Conservation (phyloP, 1,140 invertebrate genomes). For the Halyomorpha halys region DNA sequence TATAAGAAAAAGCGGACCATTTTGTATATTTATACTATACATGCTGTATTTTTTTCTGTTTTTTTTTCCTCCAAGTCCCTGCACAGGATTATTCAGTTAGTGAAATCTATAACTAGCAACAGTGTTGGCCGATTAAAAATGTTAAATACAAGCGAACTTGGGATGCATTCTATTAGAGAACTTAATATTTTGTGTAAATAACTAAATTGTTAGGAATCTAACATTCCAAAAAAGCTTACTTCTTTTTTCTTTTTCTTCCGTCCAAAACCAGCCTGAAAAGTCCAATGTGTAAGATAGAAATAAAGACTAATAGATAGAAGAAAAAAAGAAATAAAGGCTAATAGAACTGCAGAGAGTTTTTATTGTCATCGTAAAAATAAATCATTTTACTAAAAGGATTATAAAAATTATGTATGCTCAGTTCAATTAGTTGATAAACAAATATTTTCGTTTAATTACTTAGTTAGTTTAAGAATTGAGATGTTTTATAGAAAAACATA, state of each 20-base stretch:
- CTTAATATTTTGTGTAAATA: constrained; percentile 21
- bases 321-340: constrained; percentile 24
- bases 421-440: too few species aligned
- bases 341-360: background rate
- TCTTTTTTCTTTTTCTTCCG: constrained; percentile 93
- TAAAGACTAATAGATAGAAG: constrained; percentile 39
- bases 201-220: constrained; percentile 20
- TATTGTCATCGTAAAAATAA: background rate
- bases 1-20: too few species aligned
- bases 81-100: background rate
- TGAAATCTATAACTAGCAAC: constrained; percentile 11
- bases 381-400: background rate
- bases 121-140: constrained; percentile 12
- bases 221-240: constrained; percentile 54
- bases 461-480: too few species aligned
- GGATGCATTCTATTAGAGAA: constrained; percentile 22
- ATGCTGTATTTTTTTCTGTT: too few species aligned
- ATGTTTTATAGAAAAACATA: too few species aligned
- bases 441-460: too few species aligned
- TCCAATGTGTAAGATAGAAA: constrained; percentile 38
- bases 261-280: constrained; percentile 66
- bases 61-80: too few species aligned
- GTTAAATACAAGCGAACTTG: constrained; percentile 21
- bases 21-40: too few species aligned
- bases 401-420: too few species aligned